phyloP scores from a whole-genome alignment of 1,140 invertebrate genomes.

The Micrasema longulum region DNA sequence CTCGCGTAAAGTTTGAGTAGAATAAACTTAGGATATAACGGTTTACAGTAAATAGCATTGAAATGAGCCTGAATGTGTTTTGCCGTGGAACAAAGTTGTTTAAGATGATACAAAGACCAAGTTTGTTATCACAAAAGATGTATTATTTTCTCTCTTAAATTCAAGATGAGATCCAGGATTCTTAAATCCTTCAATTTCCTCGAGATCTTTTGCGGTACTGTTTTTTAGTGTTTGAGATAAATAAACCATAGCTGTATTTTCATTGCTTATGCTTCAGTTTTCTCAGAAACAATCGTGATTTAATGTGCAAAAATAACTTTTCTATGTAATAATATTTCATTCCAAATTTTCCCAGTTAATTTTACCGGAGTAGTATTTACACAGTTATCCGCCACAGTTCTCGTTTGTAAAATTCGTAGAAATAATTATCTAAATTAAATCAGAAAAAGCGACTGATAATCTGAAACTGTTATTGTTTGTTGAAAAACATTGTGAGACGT shows the following conservation, averaged over 20 bases:
- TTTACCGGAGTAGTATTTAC: too few relatives aligned
- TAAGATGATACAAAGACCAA: conserved; percentile 22
- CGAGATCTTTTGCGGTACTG: conserved; percentile 4
- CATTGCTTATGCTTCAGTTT: background rate
- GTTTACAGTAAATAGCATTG: conserved; percentile 17
- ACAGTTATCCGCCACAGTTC: too few relatives aligned
- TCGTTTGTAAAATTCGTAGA: too few relatives aligned
- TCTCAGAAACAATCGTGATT: too few relatives aligned
- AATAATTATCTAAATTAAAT: too few relatives aligned
- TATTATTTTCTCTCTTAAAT: conserved; percentile 20
- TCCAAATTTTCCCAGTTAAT: too few relatives aligned
- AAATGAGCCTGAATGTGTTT: conserved; percentile 26
- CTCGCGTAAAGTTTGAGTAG: conserved; percentile 1
- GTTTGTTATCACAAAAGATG: conserved; percentile 21
- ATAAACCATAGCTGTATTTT: background rate
- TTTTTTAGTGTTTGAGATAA: conserved; percentile 11
- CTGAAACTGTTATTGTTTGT: too few relatives aligned
- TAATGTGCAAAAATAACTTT: too few relatives aligned
- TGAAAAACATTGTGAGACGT: too few relatives aligned
- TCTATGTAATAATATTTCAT: too few relatives aligned
- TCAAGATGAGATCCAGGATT: conserved; percentile 13
- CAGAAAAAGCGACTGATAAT: too few relatives aligned
- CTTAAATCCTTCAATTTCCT: conserved; percentile 10
- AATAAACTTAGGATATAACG: conserved; percentile 7
- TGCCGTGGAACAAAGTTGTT: conserved; percentile 18